Base-by-base conservation (phyloP, 2,888 invertebrate genomes). In the Aricia artaxerxes region DNA sequence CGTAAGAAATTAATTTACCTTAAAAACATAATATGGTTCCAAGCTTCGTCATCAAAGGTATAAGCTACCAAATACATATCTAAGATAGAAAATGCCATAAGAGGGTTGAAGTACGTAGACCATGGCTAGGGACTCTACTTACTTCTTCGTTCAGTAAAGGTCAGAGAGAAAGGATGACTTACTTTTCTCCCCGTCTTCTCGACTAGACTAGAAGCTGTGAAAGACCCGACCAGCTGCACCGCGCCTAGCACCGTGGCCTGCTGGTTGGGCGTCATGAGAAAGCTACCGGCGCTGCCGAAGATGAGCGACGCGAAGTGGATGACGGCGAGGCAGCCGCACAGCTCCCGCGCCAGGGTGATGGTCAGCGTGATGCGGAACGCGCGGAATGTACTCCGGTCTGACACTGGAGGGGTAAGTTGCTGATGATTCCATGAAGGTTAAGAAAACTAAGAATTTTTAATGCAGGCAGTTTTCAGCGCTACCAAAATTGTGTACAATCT, bases 281-380 rank as follows among this genome's bases (percentile, higher is more conserved):
- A 91, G 1, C 84, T 86, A 0, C 83, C 84, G 6, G 94, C 92
- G 75, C 89, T 85, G 81, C 85, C 87, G 88, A 95, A 95, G 88
- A 95, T 95, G 35, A 89, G 87, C 0, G 93, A 92, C 0, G 94
- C 94, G 85, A 92, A 94, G 85, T 93, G 91, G 2, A 94, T 84
- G 1, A 94, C 92, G 0, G 94, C 94, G 0, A 95, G 85, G 76
- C 94, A 92, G 1, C 95, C 95, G 83, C 94, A 92, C 44, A 94
- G 85, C 83, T 94, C 94, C 0, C 94, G 85, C 0, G 93, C 94
- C 1, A 93, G 83, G 0, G 93, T 94, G 80, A 94, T 92, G 24
- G 88, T 91, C 2, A 94, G 92, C 0, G 95, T 95, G 79, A 96
- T 95, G 73, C 95, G 94, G 83, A 95, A 95, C 0, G 95, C 95